These are phyloP conservation scores for Catocala nupta DNA, from an alignment of 2,888 invertebrate species.

Conservation along the genomic window DNA sequence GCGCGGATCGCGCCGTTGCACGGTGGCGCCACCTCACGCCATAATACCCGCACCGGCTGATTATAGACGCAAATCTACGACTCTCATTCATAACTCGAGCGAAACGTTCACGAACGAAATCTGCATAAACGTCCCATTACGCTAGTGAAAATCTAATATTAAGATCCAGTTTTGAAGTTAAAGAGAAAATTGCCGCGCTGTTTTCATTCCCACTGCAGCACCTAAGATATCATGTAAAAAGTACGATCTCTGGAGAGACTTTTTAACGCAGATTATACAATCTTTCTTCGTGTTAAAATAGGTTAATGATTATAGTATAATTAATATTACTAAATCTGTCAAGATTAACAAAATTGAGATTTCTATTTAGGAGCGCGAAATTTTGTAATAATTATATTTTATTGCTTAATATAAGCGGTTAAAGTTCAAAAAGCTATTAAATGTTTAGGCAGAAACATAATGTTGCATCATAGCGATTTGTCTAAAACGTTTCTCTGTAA, in stretches of 20 bases:
- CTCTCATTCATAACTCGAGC: constrained; percentile 77
- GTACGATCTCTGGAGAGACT: constrained; percentile 10
- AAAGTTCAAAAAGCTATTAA: constrained; percentile 51
- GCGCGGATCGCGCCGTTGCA: constrained; percentile 19
- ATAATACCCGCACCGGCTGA: constrained; percentile 54
- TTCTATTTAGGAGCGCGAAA: neutral
- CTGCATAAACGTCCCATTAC: constrained; percentile 79
- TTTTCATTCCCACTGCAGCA: constrained; percentile 28
- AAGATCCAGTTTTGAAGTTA: constrained; percentile 58
- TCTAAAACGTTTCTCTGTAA: constrained; percentile 57
- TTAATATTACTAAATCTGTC: constrained; percentile 18
- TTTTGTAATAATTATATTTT: constrained; percentile 17
- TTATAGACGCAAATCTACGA: constrained; percentile 75
- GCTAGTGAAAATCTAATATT: constrained; percentile 68
- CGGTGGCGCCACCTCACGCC: constrained; percentile 40
- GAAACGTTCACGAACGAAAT: constrained; percentile 75
- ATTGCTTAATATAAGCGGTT: constrained; percentile 32
- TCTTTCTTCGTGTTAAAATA: constrained; percentile 1
- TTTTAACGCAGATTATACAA: constrained; percentile 6
- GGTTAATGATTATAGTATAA: constrained; percentile 6
- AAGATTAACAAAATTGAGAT: constrained; percentile 11
- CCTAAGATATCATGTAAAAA: constrained; percentile 23
- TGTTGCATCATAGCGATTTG: constrained; percentile 55
- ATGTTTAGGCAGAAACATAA: constrained; percentile 43
- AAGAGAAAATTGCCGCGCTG: constrained; percentile 54